A percentile compares a stretch with the other conserved stretches of the same genome.
phyloP scores from a whole-genome alignment of 1,140 invertebrate genomes.

The Callitettix versicolor region DNA sequence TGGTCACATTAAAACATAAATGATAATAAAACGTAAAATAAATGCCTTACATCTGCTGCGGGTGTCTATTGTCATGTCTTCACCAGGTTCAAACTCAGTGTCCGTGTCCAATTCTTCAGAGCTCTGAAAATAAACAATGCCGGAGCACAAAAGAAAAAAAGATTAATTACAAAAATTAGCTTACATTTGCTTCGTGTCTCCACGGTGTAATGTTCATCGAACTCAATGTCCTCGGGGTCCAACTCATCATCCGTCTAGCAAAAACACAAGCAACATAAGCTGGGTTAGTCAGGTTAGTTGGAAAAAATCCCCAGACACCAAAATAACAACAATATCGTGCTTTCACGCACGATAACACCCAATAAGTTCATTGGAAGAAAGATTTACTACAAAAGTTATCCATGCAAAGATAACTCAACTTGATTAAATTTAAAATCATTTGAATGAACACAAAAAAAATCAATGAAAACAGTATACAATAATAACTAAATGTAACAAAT shows the following conservation, averaged over 20 bases:
- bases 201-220: slow-evolving; percentile 72
- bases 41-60: slow-evolving; percentile 45
- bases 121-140: slow-evolving; percentile 33
- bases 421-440: too few relatives aligned
- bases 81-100: slow-evolving; percentile 52
- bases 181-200: slow-evolving; percentile 77
- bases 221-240: slow-evolving; percentile 75
- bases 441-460: too few relatives aligned
- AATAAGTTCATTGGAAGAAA: too few relatives aligned
- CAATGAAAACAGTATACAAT: too few relatives aligned
- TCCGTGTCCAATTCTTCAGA: slow-evolving; percentile 52
- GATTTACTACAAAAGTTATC: too few relatives aligned
- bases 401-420: too few relatives aligned
- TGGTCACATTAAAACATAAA: too few relatives aligned
- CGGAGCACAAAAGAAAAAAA: slow-evolving; percentile 11
- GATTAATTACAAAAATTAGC: slow-evolving; percentile 24
- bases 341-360: too few relatives aligned
- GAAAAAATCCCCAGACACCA: not conserved
- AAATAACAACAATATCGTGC: not conserved
- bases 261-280: not conserved
- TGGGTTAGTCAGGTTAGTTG: not conserved
- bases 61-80: slow-evolving; percentile 49
- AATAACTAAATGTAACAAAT: too few relatives aligned
- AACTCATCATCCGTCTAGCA: slow-evolving; percentile 69
- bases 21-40: slow-evolving; percentile 8